Base-by-base conservation (phyloP, 2,888 invertebrate genomes). In the Leptinotarsa rubiginosa region DNA sequence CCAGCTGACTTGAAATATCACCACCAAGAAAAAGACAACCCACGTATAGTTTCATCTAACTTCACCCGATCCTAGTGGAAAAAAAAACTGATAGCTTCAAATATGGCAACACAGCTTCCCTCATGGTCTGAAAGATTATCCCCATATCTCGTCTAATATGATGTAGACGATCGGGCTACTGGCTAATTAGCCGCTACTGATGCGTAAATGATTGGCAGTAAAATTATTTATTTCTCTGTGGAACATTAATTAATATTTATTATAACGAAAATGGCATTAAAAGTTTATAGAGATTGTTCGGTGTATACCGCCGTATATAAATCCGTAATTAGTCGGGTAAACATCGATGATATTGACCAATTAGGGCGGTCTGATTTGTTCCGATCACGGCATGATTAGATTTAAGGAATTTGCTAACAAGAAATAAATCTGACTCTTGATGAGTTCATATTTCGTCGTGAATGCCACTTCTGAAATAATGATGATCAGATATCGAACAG, bases 151-250 rank as follows among this genome's bases (percentile, higher is more conserved):
- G 54, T 67, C 65, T 64, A 76, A 76, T 72, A 76, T 77, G 79
- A 79, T 74, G 70, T 69, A 74, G 79, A 73, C 76, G 74, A 74
- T 72, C 76, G 70, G 66, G 75, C 76, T 77, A 78, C 78, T 72
- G 74, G 76, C 76, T 84, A 84, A 84, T 84, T 83, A 83, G 79
- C 81, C 80, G 79, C 81, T 80, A 82, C 81, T 83, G 83, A 84
- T 82, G 83, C 84, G 82, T 84, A 82, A 83, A 84, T 83, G 83
- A 84, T 84, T 83, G 83, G 81, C 78, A 83, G 79, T 80, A 79
- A 82, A 80, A 80, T 82, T 82, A 77, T 82, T 82, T 82, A 81
- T 82, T 80, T 80, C 79, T 78, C 72, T 54, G 73, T 77, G 73
- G 67, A 70, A 73, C 54, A 66, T 64, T 77, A 79, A 80, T 81